phyloP scores from a whole-genome alignment of 1,140 invertebrate genomes.

The Pseudomyrmex pallidus region DNA sequence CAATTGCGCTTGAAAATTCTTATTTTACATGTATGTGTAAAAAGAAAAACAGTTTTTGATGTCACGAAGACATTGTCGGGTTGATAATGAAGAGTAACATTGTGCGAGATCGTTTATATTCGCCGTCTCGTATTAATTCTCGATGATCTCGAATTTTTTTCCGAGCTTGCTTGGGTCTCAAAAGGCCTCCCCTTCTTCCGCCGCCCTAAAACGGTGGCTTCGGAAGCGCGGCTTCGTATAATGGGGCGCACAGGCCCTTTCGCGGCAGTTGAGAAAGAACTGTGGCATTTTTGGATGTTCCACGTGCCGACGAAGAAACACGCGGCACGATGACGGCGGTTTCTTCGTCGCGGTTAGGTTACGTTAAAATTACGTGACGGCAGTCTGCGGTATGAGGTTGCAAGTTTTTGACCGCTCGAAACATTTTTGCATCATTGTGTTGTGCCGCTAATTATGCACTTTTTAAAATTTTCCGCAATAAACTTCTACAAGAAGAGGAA shows the following conservation, averaged over 20 bases:
- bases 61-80: not conserved
- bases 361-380: constrained; percentile 23
- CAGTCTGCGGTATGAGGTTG: not conserved
- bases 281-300: constrained; percentile 69
- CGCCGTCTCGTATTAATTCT: constrained; percentile 74
- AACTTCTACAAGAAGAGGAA: no score
- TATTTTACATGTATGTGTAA: not conserved
- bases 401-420: constrained; percentile 1
- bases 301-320: constrained; percentile 59
- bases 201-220: constrained; percentile 40
- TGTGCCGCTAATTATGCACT: not conserved
- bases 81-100: not conserved
- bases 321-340: constrained; percentile 26
- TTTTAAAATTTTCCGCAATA: not conserved
- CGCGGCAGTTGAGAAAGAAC: constrained; percentile 54
- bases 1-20: not conserved
- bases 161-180: not conserved
- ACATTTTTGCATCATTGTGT: not conserved
- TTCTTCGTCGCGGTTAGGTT: constrained; percentile 48
- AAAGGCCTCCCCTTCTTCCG: no score
- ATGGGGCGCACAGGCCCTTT: constrained; percentile 33
- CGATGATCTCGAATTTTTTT: constrained; percentile 60
- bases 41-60: not conserved
- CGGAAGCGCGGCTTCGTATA: constrained; percentile 48
- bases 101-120: constrained; percentile 66